These are phyloP conservation scores for Recurvirostra avosetta DNA, from an alignment of 2,113 vertebrate genomes.

Conservation along the genomic window DNA sequence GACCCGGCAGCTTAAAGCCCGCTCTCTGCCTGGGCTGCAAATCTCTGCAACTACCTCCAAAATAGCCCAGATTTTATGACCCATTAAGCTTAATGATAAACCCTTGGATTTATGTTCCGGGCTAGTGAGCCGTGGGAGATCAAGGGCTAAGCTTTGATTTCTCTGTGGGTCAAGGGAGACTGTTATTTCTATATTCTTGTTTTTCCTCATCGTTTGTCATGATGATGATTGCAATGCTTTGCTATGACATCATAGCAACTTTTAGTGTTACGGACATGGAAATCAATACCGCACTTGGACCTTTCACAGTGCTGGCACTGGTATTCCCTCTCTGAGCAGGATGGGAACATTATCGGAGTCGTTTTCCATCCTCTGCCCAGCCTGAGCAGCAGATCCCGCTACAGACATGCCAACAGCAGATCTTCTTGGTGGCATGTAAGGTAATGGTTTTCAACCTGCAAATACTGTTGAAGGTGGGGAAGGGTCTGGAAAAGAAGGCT, in stretches of 20 bases:
- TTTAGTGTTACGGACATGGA: neutral
- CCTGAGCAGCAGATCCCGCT: neutral
- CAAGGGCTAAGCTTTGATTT: constrained; percentile 29
- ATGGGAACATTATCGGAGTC: neutral
- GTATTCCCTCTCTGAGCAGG: neutral
- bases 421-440: neutral
- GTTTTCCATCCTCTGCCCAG: neutral
- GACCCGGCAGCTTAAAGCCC: neutral
- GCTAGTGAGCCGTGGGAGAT: constrained; percentile 2
- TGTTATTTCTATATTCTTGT: neutral
- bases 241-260: neutral
- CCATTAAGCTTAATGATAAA: constrained; percentile 54
- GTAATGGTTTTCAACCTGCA: neutral
- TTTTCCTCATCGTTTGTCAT: constrained; percentile 7
- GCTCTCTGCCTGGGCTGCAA: neutral
- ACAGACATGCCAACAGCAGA: neutral
- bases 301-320: neutral
- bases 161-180: neutral
- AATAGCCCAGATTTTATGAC: constrained; percentile 57
- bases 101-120: neutral
- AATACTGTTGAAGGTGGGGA: neutral
- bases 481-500: neutral
- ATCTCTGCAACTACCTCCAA: constrained; percentile 45
- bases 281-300: neutral
- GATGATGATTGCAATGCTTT: neutral